Evolutionary conservation across 2,113 vertebrate species (phyloP).

Genomic region (Sorex fumeus): DNA sequence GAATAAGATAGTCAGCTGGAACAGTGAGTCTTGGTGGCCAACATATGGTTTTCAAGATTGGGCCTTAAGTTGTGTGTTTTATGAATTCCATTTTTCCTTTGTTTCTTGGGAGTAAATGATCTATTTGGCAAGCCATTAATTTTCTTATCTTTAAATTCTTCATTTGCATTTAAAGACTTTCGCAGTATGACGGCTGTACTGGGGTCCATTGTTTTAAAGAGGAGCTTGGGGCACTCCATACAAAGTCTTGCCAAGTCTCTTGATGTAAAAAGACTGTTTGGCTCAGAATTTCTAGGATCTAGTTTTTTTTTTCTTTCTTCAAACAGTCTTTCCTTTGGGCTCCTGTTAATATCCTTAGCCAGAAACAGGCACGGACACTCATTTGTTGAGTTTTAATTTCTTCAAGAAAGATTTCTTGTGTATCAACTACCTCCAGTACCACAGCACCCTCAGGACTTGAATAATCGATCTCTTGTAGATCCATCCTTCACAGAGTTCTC

Average conservation of each 20-base stretch:
- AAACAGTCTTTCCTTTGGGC: slow-evolving; percentile 11
- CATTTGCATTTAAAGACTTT: slow-evolving; percentile 69
- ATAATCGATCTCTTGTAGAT: slow-evolving; percentile 77
- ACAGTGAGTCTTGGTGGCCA: not conserved
- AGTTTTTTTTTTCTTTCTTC: slow-evolving; percentile 65
- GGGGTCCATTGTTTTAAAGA: slow-evolving; percentile 29
- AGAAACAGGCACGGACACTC: slow-evolving; percentile 47
- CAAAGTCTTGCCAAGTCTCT: slow-evolving; percentile 66
- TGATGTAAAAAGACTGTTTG: slow-evolving; percentile 77
- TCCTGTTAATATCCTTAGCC: slow-evolving; percentile 73
- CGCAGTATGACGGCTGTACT: slow-evolving; percentile 32
- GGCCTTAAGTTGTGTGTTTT: slow-evolving; percentile 58
- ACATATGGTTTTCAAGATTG: slow-evolving; percentile 6
- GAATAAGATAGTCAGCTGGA: not conserved
- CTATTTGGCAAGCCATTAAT: slow-evolving; percentile 68
- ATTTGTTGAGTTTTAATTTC: slow-evolving; percentile 63
- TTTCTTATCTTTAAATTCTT: slow-evolving; percentile 84
- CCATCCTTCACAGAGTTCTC: slow-evolving; percentile 73
- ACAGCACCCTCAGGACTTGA: slow-evolving; percentile 70
- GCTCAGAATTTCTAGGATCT: slow-evolving; percentile 85
- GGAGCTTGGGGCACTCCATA: not conserved
- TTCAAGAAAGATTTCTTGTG: slow-evolving; percentile 68
- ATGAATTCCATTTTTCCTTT: slow-evolving; percentile 52
- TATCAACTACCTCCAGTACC: slow-evolving; percentile 71
- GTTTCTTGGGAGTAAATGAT: slow-evolving; percentile 81